Evolutionary conservation across 2,113 vertebrate genomes (phyloP).

Genomic region (Cottus gobio): DNA sequence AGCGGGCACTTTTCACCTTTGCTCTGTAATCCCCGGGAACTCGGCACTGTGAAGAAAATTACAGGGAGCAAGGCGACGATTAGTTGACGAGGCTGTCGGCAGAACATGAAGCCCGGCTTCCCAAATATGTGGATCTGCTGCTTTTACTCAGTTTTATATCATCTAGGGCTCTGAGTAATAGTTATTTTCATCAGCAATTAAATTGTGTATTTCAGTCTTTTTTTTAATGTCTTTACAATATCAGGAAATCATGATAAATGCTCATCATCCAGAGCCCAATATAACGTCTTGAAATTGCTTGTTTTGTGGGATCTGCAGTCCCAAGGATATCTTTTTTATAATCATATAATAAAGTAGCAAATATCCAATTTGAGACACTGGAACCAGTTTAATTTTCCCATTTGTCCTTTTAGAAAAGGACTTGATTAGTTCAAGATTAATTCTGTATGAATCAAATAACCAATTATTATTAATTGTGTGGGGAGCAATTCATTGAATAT

Average conservation of each 20-base stretch:
- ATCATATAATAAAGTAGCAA: not conserved
- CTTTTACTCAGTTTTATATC: not conserved
- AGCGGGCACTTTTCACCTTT: constrained; percentile 62
- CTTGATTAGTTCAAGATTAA: not conserved
- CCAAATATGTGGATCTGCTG: not conserved
- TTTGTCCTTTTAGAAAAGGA: not conserved
- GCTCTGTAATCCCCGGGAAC: constrained; percentile 28
- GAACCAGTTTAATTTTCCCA: not conserved
- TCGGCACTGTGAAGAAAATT: not conserved
- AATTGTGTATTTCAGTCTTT: not conserved
- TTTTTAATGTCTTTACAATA: not conserved
- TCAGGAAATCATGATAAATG: not conserved
- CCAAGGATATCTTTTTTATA: not conserved
- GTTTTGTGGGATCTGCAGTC: not conserved
- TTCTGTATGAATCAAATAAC: not conserved
- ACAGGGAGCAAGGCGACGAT: constrained; percentile 16
- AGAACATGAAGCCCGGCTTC: not conserved
- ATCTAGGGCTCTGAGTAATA: not conserved
- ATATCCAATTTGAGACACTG: not conserved
- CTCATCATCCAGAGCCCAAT: not conserved
- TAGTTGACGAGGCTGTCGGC: not conserved
- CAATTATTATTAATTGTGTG: not conserved
- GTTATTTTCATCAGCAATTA: not conserved
- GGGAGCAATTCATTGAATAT: not conserved
- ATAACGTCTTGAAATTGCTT: not conserved